These are phyloP conservation scores for Oophaga pumilio DNA, from an alignment of 2,113 vertebrate genomes.

Conservation along the genomic window DNA sequence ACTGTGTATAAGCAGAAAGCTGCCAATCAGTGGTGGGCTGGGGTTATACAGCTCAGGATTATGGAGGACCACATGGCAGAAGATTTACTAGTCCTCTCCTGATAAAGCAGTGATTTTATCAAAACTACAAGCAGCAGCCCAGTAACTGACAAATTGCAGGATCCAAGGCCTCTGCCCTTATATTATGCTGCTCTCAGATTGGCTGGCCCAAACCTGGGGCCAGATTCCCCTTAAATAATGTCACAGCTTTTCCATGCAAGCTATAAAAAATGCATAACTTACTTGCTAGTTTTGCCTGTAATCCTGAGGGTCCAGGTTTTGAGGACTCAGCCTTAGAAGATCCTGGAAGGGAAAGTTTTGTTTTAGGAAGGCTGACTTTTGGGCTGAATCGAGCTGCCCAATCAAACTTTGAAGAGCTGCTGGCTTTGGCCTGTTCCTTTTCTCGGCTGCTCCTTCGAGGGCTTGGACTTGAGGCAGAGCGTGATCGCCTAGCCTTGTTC, in stretches of 20 bases:
- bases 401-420: conserved; percentile 97
- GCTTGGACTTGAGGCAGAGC: conserved; percentile 95
- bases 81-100: no score
- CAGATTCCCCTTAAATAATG: background rate
- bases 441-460: conserved; percentile 95
- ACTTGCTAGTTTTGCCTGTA: conserved; percentile 99
- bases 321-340: conserved; percentile 96
- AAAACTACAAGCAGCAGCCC: no score
- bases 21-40: no score
- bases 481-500: conserved; percentile 93
- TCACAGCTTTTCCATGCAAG: background rate
- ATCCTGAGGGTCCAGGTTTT: conserved; percentile 98
- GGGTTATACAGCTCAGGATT: no score
- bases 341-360: conserved; percentile 96
- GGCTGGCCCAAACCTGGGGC: no score
- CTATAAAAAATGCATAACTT: conserved; percentile 69
- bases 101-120: no score
- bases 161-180: no score
- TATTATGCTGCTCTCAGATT: no score
- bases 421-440: conserved; percentile 92
- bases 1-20: no score
- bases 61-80: no score
- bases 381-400: conserved; percentile 98
- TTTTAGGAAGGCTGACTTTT: conserved; percentile 98
- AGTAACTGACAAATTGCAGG: no score